A percentile compares a stretch with the other conserved stretches of the same genome.
Conservation (phyloP, 2,797 vertebrate genomes). For the Tarsius wallacei region DNA sequence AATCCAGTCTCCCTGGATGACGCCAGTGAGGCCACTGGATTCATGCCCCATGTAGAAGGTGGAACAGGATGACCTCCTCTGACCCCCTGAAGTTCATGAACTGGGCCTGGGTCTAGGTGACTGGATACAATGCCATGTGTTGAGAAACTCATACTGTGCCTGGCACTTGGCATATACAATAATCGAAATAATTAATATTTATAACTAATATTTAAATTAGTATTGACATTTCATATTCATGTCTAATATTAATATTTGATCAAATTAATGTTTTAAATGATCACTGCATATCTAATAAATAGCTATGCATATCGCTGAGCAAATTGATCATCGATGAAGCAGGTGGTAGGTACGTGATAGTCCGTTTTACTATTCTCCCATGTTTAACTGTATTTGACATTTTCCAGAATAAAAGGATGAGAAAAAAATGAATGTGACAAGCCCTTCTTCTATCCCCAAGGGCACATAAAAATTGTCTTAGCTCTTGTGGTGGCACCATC, state of each 20-base stretch:
- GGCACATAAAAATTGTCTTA: neutral
- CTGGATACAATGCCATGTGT: neutral
- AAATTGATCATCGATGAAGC: neutral
- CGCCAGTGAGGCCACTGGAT: neutral
- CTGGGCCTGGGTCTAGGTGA: neutral
- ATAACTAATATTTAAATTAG: neutral
- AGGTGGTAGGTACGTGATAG: too few species aligned
- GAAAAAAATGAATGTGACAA: neutral
- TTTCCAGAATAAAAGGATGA: neutral
- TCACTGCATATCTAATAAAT: neutral
- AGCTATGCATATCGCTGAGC: neutral
- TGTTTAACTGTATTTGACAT: too few species aligned
- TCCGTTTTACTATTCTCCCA: neutral
- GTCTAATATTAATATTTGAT: neutral
- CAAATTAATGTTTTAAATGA: neutral
- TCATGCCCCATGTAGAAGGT: neutral
- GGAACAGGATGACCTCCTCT: neutral
- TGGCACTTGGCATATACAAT: neutral
- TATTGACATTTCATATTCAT: neutral
- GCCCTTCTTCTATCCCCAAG: neutral
- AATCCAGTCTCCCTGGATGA: neutral
- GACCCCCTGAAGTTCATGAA: neutral
- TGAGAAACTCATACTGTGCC: neutral
- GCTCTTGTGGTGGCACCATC: neutral
- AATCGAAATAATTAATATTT: neutral